Conservation (phyloP, 2,113 vertebrate genomes). For the Camelus dromedarius region DNA sequence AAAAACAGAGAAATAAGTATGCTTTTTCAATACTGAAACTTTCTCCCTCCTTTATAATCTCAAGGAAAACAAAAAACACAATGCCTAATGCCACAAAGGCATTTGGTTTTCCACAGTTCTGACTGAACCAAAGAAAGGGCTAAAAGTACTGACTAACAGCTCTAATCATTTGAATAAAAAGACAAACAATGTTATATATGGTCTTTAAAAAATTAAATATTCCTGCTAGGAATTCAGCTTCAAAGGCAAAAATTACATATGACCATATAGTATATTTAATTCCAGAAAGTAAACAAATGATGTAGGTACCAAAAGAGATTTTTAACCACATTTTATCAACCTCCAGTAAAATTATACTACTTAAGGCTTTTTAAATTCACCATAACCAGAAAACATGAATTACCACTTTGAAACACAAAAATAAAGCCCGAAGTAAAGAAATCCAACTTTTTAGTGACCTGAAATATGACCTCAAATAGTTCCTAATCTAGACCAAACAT, state of each 20-base stretch:
- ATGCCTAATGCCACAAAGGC: not conserved
- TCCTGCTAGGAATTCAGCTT: conserved; percentile 17
- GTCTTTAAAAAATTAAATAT: conserved; percentile 49
- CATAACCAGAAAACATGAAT: conserved; percentile 13
- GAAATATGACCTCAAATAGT: not conserved
- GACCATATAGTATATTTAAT: not conserved
- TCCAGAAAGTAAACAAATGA: conserved; percentile 43
- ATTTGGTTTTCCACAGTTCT: conserved; percentile 4
- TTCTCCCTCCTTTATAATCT: not conserved
- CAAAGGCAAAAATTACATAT: conserved; percentile 43
- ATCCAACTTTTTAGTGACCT: not conserved
- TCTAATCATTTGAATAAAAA: conserved; percentile 40
- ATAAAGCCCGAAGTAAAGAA: conserved; percentile 30
- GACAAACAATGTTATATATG: not conserved
- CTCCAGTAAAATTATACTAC: not conserved
- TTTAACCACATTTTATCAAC: conserved; percentile 37
- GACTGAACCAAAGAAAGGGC: not conserved
- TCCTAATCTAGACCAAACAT: not conserved
- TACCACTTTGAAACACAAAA: not conserved
- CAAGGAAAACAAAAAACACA: conserved; percentile 29
- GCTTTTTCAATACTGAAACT: not conserved
- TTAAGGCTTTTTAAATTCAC: not conserved
- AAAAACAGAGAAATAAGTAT: conserved; percentile 64
- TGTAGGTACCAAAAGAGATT: not conserved
- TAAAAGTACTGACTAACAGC: not conserved